Evolutionary conservation across 2,113 vertebrate genomes (phyloP).

Genomic region (Miniopterus natalensis): DNA sequence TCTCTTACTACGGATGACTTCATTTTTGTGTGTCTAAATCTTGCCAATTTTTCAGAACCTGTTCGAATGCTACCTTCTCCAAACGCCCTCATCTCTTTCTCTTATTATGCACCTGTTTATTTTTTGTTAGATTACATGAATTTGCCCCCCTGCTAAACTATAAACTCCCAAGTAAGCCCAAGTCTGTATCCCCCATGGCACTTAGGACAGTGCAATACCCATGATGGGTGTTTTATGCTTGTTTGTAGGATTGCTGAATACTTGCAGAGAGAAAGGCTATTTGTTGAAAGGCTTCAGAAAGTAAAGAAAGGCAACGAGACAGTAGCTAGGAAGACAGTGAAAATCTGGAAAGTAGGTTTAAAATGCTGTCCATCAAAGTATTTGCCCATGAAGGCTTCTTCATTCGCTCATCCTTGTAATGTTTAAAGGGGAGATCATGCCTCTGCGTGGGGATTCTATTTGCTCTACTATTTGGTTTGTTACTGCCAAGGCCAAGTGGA

Average conservation of each 20-base stretch:
- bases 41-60: constrained; percentile 1
- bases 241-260: neutral
- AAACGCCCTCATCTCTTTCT: neutral
- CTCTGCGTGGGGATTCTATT: constrained; percentile 22
- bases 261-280: constrained; percentile 44
- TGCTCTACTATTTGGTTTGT: constrained; percentile 30
- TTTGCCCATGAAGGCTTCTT: constrained; percentile 17
- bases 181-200: neutral
- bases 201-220: neutral
- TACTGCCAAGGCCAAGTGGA: neutral
- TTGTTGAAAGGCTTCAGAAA: neutral
- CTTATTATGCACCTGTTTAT: neutral
- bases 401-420: neutral
- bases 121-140: neutral
- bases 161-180: neutral
- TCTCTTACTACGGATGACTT: neutral
- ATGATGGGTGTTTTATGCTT: neutral
- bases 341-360: neutral
- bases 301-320: neutral
- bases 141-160: neutral
- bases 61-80: neutral
- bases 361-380: neutral
- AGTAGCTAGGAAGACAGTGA: neutral
- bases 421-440: neutral
- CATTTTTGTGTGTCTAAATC: neutral